phyloP scores from a whole-genome alignment of 2,113 vertebrate species.

The Lanius ludovicianus region DNA sequence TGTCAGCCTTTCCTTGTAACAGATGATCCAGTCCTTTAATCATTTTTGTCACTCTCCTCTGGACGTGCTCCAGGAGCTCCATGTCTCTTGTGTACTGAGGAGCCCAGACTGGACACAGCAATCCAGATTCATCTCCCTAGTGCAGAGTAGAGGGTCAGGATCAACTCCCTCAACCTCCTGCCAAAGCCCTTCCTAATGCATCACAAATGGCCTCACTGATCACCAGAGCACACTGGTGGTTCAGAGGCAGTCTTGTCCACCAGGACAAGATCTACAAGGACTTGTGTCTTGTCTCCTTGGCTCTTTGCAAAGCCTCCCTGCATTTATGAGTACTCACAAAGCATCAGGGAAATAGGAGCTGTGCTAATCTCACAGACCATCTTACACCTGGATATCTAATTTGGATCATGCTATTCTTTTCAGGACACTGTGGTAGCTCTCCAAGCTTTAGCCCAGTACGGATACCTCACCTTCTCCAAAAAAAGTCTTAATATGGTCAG shows the following conservation, averaged over 20 bases:
- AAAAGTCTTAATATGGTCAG: background rate
- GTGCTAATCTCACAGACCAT: background rate
- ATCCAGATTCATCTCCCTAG: background rate
- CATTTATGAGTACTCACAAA: background rate
- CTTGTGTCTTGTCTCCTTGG: background rate
- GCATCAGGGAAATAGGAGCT: background rate
- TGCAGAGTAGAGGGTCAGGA: background rate
- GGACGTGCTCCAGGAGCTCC: background rate
- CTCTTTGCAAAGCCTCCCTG: background rate
- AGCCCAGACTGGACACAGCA: background rate
- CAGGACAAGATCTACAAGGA: background rate
- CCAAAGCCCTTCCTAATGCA: background rate
- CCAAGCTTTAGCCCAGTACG: slow-evolving; percentile 67
- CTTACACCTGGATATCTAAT: background rate
- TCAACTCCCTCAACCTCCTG: background rate
- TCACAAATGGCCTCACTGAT: background rate
- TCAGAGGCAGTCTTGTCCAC: background rate
- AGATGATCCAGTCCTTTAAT: background rate
- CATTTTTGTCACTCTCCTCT: background rate
- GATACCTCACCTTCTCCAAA: slow-evolving; percentile 60
- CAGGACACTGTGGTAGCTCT: slow-evolving; percentile 74
- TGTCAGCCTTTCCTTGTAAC: background rate
- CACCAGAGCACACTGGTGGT: background rate
- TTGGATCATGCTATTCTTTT: background rate
- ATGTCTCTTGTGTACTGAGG: background rate